phyloP scores from a whole-genome alignment of 1,140 invertebrate species.

The Andrena cerasifolii region DNA sequence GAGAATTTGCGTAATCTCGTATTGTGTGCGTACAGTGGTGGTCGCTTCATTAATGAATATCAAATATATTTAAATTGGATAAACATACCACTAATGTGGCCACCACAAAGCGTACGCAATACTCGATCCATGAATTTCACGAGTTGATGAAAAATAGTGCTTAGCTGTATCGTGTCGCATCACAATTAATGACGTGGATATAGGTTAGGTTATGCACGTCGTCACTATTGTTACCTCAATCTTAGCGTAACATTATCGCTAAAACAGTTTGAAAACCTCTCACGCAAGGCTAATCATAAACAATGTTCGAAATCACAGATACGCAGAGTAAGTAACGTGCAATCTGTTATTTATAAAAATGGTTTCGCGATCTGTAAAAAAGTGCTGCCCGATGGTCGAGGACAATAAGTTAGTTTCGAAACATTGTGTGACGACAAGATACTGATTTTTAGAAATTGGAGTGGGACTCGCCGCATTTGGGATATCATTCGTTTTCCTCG shows the following conservation, averaged over 20 bases:
- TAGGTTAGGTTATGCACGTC: constrained; percentile 74
- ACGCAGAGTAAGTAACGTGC: constrained; percentile 86
- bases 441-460: constrained; percentile 93
- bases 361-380: constrained; percentile 10
- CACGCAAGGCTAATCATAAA: constrained; percentile 44
- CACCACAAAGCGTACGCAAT: neutral
- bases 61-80: neutral
- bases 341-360: neutral
- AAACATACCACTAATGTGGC: neutral
- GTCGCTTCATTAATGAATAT: constrained; percentile 6
- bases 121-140: neutral
- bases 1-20: neutral
- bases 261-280: constrained; percentile 4
- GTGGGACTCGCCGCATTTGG: constrained; percentile 98
- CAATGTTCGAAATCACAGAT: constrained; percentile 89
- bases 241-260: constrained; percentile 5
- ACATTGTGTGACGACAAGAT: constrained; percentile 23
- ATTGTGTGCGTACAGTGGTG: neutral
- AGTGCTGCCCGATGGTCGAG: too few relatives aligned
- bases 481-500: constrained; percentile 96
- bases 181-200: constrained; percentile 78
- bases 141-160: constrained; percentile 25
- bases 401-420: constrained; percentile 11
- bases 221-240: constrained; percentile 45
- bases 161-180: constrained; percentile 32